Evolutionary conservation across 1,140 invertebrate species (phyloP), one percentile per base, ranked within the genome.

Genomic region (Orchesella cincta): DNA sequence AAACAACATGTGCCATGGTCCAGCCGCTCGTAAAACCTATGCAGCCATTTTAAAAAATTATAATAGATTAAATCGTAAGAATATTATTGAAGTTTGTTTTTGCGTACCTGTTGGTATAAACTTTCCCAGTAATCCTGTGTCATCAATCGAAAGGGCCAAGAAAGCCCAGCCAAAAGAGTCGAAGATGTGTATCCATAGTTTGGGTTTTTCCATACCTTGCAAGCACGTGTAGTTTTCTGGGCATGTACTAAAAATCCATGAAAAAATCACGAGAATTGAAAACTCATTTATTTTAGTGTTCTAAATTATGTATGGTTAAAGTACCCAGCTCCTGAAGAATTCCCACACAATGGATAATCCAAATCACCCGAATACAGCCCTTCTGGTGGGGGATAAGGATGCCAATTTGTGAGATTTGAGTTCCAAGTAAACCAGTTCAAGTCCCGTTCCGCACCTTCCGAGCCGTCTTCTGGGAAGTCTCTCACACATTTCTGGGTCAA

Each of bases 61-160:
- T n/a, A n/a, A n/a, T n/a, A n/a, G n/a, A n/a, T n/a, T n/a, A n/a
- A n/a, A n/a, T n/a, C n/a, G n/a, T n/a, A n/a, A n/a, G n/a, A n/a
- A n/a, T n/a, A n/a, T n/a, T n/a, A n/a, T n/a, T n/a, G 12, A 74
- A 46, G 39, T 18, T 8, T 46, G 39, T 18, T 46, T 46, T 64
- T 64, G 57, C n/a, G 28, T 86, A 94, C 95, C 89, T 96, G 87
- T 89, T 98, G 95, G 88, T 99, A 99, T 80, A 99, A 89, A 87
- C 96, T 96, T 87, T 99, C 97, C 97, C 97, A 98, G 86, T 93
- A 97, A 88, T 98, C 97, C 86, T 98, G 97, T 29, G 97, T 99
- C 96, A 98, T 98, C 72, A 98, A 89, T 16, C 71, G 71, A 28
- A 90, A 90, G 33, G 88, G 85, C 94, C 95, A 98, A 78, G 86